phyloP scores from a whole-genome alignment of 1,140 invertebrate species.

The Lycorma delicatula region DNA sequence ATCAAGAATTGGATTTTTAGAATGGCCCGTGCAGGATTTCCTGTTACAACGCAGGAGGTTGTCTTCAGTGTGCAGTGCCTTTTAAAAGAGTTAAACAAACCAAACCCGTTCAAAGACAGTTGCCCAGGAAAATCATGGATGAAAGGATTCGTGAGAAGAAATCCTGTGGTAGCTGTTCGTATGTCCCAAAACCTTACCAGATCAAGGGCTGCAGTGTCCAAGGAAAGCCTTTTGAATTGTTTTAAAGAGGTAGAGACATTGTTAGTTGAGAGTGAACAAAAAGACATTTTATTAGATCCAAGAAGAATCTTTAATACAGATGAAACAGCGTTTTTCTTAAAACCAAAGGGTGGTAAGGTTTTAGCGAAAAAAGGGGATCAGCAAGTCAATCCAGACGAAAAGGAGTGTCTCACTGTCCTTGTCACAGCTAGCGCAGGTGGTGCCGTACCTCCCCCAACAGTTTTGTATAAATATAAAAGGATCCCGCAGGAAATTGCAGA shows the following conservation, averaged over 20 bases:
- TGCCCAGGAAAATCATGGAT: background rate
- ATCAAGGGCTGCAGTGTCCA: constrained; percentile 24
- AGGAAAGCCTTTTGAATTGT: constrained; percentile 30
- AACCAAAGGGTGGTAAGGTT: constrained; percentile 16
- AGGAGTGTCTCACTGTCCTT: constrained; percentile 13
- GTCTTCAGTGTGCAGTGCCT: background rate
- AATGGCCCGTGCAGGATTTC: background rate
- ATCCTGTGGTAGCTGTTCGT: background rate
- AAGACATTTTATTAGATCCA: constrained; percentile 21
- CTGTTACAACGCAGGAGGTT: background rate
- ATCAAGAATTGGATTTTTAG: too few species aligned
- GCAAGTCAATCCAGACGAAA: constrained; percentile 13
- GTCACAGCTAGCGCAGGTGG: constrained; percentile 13
- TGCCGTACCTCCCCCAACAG: constrained; percentile 9
- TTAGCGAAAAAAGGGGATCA: constrained; percentile 13
- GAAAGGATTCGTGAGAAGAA: constrained; percentile 6
- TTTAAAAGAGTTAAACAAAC: background rate
- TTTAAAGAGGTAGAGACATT: constrained; percentile 29
- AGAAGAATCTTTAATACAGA: constrained; percentile 22
- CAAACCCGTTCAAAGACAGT: background rate
- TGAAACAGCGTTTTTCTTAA: constrained; percentile 22
- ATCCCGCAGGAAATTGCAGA: background rate
- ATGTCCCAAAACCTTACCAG: constrained; percentile 26
- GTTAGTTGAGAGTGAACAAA: constrained; percentile 24
- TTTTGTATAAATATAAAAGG: background rate